Conservation (phyloP, 2,888 invertebrate genomes). For the Noctua comes region DNA sequence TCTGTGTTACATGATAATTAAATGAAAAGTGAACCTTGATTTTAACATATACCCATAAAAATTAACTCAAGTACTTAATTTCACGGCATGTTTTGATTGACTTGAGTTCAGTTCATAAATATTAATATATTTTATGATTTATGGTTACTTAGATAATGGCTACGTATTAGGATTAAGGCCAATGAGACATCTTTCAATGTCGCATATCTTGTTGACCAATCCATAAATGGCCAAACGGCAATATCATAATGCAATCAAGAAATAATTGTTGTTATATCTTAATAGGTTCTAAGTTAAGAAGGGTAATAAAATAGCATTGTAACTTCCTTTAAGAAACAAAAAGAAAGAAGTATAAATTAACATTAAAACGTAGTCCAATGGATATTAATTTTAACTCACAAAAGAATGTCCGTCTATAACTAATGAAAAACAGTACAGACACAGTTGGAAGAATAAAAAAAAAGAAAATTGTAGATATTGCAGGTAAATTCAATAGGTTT, state of each 20-base stretch:
- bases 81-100: conserved; percentile 29
- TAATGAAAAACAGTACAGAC: background rate
- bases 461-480: too few species aligned
- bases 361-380: background rate
- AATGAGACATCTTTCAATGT: conserved; percentile 54
- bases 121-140: conserved; percentile 44
- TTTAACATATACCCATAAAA: conserved; percentile 1
- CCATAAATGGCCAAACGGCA: conserved; percentile 19
- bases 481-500: background rate
- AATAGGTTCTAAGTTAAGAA: background rate
- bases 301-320: conserved; percentile 3
- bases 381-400: background rate
- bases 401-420: background rate
- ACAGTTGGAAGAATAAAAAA: background rate
- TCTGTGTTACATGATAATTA: background rate
- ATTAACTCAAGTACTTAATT: conserved; percentile 25
- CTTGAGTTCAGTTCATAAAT: conserved; percentile 45
- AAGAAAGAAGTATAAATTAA: background rate
- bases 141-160: conserved; percentile 30
- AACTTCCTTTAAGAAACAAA: background rate
- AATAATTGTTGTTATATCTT: conserved; percentile 24
- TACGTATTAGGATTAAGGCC: conserved; percentile 43
- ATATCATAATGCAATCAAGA: conserved; percentile 17
- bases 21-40: conserved; percentile 22
- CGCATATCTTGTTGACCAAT: conserved; percentile 18